Conservation (phyloP, 1,140 invertebrate genomes). For the Drosophila sucinea region DNA sequence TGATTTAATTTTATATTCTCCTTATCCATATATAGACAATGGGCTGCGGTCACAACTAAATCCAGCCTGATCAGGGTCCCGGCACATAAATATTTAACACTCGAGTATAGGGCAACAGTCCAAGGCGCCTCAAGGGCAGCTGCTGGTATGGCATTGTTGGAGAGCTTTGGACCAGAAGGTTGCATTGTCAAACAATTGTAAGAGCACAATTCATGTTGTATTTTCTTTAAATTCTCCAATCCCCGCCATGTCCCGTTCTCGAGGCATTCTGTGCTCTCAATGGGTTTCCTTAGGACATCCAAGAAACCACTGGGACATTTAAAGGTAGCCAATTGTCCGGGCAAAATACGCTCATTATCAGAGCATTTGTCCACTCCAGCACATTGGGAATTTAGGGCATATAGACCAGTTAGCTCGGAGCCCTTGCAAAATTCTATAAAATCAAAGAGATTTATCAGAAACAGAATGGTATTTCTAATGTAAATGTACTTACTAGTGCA, state of each 20-base stretch:
- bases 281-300: too few species aligned
- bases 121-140: background rate
- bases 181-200: background rate
- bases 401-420: background rate
- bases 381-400: background rate
- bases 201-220: background rate
- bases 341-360: background rate
- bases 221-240: background rate
- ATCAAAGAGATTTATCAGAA: background rate
- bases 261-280: background rate
- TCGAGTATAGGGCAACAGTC: background rate
- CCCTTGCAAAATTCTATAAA: conserved; percentile 11
- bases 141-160: accelerated
- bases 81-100: background rate
- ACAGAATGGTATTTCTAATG: background rate
- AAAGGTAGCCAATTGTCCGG: background rate
- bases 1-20: background rate
- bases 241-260: conserved; percentile 25
- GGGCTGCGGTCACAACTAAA: conserved; percentile 29
- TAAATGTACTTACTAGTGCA: conserved; percentile 27
- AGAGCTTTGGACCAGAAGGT: accelerated
- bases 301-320: background rate
- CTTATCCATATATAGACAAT: conserved; percentile 17
- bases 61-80: conserved; percentile 24
- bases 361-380: background rate